These are phyloP conservation scores for Hafferia zeledoni DNA, from an alignment of 2,797 vertebrate genomes.

Conservation along the genomic window DNA sequence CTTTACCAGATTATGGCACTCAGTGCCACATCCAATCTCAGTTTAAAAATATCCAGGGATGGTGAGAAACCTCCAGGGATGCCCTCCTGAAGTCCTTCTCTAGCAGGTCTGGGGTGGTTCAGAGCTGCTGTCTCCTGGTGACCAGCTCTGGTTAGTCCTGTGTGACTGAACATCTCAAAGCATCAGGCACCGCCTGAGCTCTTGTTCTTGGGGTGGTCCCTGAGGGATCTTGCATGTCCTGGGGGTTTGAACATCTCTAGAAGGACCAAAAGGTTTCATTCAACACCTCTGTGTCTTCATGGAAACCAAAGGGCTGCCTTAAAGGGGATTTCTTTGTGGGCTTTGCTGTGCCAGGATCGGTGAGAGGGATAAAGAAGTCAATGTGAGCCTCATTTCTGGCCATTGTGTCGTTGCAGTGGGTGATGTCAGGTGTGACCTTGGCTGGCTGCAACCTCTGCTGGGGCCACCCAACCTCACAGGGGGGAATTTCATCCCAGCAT, in stretches of 20 bases:
- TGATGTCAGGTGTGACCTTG: not conserved
- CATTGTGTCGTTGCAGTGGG: not conserved
- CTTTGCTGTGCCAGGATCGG: not conserved
- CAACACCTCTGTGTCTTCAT: not conserved
- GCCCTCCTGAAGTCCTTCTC: accelerated
- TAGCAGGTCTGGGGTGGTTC: not conserved
- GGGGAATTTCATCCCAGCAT: not conserved
- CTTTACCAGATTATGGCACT: too few species aligned
- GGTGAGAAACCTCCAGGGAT: too few species aligned
- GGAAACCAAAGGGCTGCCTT: not conserved
- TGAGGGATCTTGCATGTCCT: not conserved
- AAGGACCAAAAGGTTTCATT: not conserved
- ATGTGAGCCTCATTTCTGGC: not conserved
- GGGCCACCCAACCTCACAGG: not conserved
- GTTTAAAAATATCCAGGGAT: too few species aligned
- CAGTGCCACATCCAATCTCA: too few species aligned
- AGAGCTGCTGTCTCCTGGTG: not conserved
- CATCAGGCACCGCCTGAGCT: not conserved
- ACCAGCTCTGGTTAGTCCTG: not conserved
- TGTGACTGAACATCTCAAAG: not conserved
- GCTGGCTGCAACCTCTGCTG: not conserved
- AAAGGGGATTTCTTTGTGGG: not conserved
- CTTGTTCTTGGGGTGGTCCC: not conserved
- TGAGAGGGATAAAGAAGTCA: not conserved
- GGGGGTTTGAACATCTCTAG: not conserved